These are phyloP conservation scores for Axis porcinus DNA, from an alignment of 2,113 vertebrate species.

Conservation along the genomic window DNA sequence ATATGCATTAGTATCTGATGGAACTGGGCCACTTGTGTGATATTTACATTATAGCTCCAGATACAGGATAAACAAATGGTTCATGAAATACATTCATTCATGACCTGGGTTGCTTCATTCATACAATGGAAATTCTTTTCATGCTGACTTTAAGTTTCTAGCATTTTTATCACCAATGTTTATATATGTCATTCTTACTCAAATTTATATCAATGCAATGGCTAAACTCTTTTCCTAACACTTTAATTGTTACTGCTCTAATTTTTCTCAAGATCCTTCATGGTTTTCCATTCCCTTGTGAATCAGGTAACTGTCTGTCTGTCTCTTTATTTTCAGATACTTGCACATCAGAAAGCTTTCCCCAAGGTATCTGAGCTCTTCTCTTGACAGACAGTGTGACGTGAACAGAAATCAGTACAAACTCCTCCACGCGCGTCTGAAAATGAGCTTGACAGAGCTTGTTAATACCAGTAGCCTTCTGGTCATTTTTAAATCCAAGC, in stretches of 20 bases:
- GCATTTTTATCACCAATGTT: background rate
- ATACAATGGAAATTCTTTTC: background rate
- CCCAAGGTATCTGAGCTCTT: constrained; percentile 4
- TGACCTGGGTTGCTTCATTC: background rate
- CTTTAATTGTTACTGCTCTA: background rate
- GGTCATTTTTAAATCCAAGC: constrained; percentile 48
- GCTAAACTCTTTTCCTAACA: background rate
- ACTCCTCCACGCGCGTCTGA: background rate
- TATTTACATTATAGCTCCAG: background rate
- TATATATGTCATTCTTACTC: background rate
- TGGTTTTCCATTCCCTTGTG: background rate
- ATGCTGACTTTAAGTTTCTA: background rate
- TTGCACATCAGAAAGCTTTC: background rate
- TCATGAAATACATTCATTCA: background rate
- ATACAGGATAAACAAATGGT: background rate
- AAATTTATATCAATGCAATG: background rate
- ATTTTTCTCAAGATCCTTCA: constrained; percentile 21
- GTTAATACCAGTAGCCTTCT: constrained; percentile 42
- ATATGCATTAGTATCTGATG: background rate
- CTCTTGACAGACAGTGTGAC: constrained; percentile 37
- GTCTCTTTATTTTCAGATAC: constrained; percentile 33
- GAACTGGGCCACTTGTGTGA: background rate
- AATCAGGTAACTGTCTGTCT: constrained; percentile 23
- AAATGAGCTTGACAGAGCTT: constrained; percentile 54
- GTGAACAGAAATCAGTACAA: constrained; percentile 17